phyloP scores from a whole-genome alignment of 2,888 invertebrate species.

The Branchellion lobata region DNA sequence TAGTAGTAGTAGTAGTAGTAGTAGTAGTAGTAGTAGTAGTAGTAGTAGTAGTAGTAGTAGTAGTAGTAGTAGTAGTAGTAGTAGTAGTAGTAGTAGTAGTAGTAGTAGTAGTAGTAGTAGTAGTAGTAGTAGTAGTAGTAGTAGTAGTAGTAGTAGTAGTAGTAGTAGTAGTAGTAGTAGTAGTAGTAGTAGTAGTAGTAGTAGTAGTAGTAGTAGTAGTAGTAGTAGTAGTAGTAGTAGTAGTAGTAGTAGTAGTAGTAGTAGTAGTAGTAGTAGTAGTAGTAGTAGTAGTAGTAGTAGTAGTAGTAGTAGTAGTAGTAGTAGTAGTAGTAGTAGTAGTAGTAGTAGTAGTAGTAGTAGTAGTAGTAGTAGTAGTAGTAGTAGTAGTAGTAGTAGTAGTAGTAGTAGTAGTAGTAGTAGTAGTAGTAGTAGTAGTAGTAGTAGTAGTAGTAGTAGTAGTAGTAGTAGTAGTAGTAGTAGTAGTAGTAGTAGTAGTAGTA shows the following conservation, averaged over 20 bases:
- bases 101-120: not conserved
- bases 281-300: not conserved
- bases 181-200: not conserved
- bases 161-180: not conserved
- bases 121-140: not conserved
- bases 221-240: not conserved
- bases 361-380: not conserved
- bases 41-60: not conserved
- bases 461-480: slow-evolving; percentile 22
- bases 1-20: not conserved
- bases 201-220: not conserved
- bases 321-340: not conserved
- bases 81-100: not conserved
- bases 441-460: slow-evolving; percentile 19
- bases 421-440: slow-evolving; percentile 10
- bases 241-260: not conserved
- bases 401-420: slow-evolving; percentile 1
- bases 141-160: not conserved
- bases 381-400: not conserved
- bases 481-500: slow-evolving; percentile 21
- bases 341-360: not conserved
- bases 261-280: not conserved
- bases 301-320: not conserved
- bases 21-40: not conserved
- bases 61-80: not conserved